These are phyloP conservation scores for Hypocryptadius cinnamomeus DNA, from an alignment of 2,113 vertebrate species.

Conservation along the genomic window DNA sequence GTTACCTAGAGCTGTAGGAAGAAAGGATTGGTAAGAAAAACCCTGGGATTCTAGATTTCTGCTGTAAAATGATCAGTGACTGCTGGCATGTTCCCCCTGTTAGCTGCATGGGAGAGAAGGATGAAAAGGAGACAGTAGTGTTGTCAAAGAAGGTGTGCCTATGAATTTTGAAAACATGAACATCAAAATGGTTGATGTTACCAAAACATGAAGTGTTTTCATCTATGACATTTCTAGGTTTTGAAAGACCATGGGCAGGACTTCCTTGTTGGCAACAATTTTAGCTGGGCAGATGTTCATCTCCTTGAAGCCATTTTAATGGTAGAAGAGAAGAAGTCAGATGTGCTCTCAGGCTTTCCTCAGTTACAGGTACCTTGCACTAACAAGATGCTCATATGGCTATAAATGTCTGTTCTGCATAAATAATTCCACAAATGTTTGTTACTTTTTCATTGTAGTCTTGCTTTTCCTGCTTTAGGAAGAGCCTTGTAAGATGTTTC, in stretches of 20 bases:
- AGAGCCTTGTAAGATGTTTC: background rate
- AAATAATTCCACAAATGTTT: background rate
- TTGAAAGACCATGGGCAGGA: conserved; percentile 57
- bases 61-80: background rate
- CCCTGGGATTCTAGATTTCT: background rate
- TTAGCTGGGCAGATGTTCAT: conserved; percentile 82
- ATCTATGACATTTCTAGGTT: conserved; percentile 46
- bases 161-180: background rate
- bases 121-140: background rate
- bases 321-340: conserved; percentile 79
- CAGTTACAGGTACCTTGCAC: conserved; percentile 76
- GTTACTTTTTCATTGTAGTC: background rate
- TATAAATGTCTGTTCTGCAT: background rate
- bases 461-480: background rate
- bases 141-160: background rate
- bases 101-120: background rate
- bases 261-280: conserved; percentile 77
- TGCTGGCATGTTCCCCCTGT: background rate
- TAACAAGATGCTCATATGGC: background rate
- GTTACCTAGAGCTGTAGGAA: background rate
- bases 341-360: conserved; percentile 73
- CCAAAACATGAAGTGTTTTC: background rate
- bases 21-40: background rate
- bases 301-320: conserved; percentile 82
- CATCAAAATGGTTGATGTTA: too few relatives aligned